Base-by-base conservation (phyloP, 1,140 invertebrate genomes). In the Theocolax elegans region DNA sequence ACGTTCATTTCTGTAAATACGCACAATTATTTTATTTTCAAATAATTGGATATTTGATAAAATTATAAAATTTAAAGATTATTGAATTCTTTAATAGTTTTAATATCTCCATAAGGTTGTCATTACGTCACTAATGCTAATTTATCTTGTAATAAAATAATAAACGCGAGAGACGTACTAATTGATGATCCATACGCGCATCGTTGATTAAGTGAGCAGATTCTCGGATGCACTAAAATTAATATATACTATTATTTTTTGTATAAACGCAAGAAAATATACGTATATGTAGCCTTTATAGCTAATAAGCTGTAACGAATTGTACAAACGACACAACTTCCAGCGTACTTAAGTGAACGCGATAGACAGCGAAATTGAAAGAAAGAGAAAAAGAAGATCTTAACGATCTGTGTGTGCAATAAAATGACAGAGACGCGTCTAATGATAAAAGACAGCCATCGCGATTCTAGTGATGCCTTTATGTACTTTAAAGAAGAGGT, bases 381-480 rank as follows among this genome's bases (percentile, higher is more conserved):
- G 10, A 35, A 35, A 35, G 31, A 35, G 10, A 35, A 6, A 6
- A 21, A 67, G 38, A 67, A 17, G 42, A 58, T 58, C 53, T 17
- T 6, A 13, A 58, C 76, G 67, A 81, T 80, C 67, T 29, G 83
- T 78, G n/a, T n/a, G 82, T 85, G 83, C 83, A 84, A 84, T 84
- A 84, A 77, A 76, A 74, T 35, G 77, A 79, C 68, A 35, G 42
- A 58, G 71, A 76, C 38, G 31, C 54, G 46, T 66, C 44, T 48
- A 13, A 42, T 8, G 2, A 51, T 27, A 29, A 60, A 27, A 46
- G 23, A 29, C 23, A 60, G 58, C 23, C 53, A 29, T 58, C 35
- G 19, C 54, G 7, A 42, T 58, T 23, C 38, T 42, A 46, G 40
- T 29, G 58, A 60, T 60, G 58, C 38, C 17, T 46, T 60, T 44